These are phyloP conservation scores for Beroe ovata DNA, from an alignment of 37 sponge, comb jelly and placozoan species.

Conservation along the genomic window DNA sequence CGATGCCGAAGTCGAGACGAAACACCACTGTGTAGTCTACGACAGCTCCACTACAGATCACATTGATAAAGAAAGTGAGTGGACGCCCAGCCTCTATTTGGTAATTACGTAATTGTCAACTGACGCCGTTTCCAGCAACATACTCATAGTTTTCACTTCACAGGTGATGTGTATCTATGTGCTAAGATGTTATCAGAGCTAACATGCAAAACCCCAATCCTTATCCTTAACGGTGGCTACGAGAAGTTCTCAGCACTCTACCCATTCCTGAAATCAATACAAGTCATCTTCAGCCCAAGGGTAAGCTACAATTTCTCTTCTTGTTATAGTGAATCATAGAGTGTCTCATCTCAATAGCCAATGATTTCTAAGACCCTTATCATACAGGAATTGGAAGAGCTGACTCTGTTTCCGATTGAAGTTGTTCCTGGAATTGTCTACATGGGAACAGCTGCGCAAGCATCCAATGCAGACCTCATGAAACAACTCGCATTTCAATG, in stretches of 20 bases:
- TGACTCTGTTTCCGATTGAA: slow-evolving; percentile 84
- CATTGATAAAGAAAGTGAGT: slow-evolving; percentile 80
- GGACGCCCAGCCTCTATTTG: too few species aligned
- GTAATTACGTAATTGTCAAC: too few species aligned
- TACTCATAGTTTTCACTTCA: too few species aligned
- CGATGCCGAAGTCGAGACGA: slow-evolving; percentile 76
- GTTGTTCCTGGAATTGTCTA: slow-evolving; percentile 86
- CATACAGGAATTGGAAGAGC: slow-evolving; percentile 77
- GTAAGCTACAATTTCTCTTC: too few species aligned
- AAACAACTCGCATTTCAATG: slow-evolving; percentile 26
- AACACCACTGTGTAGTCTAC: slow-evolving; percentile 81
- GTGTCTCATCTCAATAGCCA: too few species aligned
- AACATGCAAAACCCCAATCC: slow-evolving; percentile 80
- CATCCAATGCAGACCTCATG: slow-evolving; percentile 75
- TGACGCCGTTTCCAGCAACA: too few species aligned
- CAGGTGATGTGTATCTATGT: slow-evolving; percentile 80
- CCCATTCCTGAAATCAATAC: slow-evolving; percentile 88
- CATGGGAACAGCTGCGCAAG: slow-evolving; percentile 81
- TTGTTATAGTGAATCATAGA: background rate
- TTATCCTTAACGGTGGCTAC: slow-evolving; percentile 92
- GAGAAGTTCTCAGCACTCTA: slow-evolving; percentile 92
- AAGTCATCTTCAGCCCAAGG: slow-evolving; percentile 79
- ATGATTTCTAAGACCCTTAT: too few species aligned
- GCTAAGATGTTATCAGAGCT: slow-evolving; percentile 74
- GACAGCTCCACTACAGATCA: slow-evolving; percentile 83